A percentile compares a stretch with the other conserved stretches of the same genome.
Evolutionary conservation across 2,113 vertebrate genomes (phyloP).

Genomic region (Jacana jacana): DNA sequence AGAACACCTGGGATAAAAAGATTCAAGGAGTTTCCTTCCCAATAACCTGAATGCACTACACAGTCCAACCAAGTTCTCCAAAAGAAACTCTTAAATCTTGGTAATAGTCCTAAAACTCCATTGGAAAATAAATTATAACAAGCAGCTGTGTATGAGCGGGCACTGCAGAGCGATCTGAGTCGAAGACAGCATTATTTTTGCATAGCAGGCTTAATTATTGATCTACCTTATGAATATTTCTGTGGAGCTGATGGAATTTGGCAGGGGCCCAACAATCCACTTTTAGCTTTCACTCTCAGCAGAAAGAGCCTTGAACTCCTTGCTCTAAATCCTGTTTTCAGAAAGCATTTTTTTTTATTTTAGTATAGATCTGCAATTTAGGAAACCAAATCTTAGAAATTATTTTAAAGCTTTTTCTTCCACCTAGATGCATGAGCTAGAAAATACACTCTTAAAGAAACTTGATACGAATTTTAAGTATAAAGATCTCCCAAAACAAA

Average conservation of each 20-base stretch:
- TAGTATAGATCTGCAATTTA: neutral
- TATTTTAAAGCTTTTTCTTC: neutral
- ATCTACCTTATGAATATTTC: neutral
- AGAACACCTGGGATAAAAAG: neutral
- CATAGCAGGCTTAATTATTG: conserved; percentile 3
- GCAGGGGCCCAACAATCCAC: neutral
- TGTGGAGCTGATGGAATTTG: neutral
- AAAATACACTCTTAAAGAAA: neutral
- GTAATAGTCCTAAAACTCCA: neutral
- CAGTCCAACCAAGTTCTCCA: neutral
- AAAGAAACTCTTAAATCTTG: neutral
- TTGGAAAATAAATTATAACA: neutral
- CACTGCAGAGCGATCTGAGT: neutral
- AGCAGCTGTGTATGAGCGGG: neutral
- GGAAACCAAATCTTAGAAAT: neutral
- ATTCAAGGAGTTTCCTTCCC: neutral
- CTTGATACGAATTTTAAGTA: neutral
- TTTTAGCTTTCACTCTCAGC: neutral
- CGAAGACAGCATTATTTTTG: neutral
- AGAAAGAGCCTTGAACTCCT: neutral
- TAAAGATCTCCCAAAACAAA: neutral
- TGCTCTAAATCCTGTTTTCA: neutral
- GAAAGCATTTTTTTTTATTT: fast-evolving
- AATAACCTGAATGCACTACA: neutral
- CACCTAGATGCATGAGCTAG: neutral